phyloP scores from a whole-genome alignment of 2,888 invertebrate genomes.

The Teinopalpus imperialis region DNA sequence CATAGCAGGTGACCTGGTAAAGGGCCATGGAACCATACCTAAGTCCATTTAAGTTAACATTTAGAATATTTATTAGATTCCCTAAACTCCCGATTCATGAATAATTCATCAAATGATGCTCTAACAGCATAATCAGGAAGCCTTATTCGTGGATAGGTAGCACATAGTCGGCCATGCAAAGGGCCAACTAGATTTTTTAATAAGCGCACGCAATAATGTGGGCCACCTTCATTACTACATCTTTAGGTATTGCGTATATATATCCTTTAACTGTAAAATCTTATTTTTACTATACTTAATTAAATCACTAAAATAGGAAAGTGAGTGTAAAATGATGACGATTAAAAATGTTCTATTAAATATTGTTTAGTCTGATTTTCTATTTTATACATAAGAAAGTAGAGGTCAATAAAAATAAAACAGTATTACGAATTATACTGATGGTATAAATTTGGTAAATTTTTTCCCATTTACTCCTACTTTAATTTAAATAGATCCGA shows the following conservation, averaged over 20 bases:
- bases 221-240: conserved; percentile 14
- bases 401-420: too few species aligned
- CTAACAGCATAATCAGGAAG: conserved; percentile 9
- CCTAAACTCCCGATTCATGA: neutral
- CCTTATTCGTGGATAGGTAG: conserved; percentile 3
- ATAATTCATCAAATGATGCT: conserved; percentile 1
- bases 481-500: too few species aligned
- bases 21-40: conserved; percentile 13
- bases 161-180: conserved; percentile 34
- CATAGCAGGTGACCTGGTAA: conserved; percentile 7
- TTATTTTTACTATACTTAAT: too few species aligned
- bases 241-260: neutral
- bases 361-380: too few species aligned
- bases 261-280: neutral
- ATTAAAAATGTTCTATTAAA: too few species aligned
- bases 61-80: conserved; percentile 10
- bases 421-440: too few species aligned
- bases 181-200: conserved; percentile 27
- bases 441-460: too few species aligned
- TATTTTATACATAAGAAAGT: too few species aligned
- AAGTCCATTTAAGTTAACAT: conserved; percentile 2
- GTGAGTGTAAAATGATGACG: too few species aligned
- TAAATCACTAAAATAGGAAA: too few species aligned
- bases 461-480: too few species aligned
- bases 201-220: conserved; percentile 25